phyloP scores from a whole-genome alignment of 2,888 invertebrate species.

The Eupeodes luniger region DNA sequence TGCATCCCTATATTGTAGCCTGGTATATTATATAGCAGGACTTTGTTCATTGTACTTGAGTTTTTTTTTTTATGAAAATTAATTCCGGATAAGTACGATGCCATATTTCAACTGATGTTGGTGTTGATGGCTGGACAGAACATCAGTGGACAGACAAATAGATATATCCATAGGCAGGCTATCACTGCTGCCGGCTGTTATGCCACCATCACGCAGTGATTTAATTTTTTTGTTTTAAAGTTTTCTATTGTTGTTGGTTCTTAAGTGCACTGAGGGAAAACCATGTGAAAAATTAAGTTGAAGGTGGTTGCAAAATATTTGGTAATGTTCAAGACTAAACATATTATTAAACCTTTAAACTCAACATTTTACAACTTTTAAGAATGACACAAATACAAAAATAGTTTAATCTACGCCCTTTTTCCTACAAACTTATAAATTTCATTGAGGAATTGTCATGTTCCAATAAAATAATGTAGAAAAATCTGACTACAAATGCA shows the following conservation, averaged over 20 bases:
- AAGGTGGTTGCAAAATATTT: too few species aligned
- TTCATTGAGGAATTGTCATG: too few species aligned
- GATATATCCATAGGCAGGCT: background rate
- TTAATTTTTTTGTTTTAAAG: background rate
- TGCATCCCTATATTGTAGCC: background rate
- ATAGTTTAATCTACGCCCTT: too few species aligned
- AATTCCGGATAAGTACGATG: slow-evolving; percentile 56
- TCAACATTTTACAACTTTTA: too few species aligned
- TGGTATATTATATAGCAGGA: too few species aligned
- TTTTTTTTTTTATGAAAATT: slow-evolving; percentile 57
- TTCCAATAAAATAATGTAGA: too few species aligned
- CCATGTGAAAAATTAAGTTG: too few species aligned
- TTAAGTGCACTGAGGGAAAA: slow-evolving; percentile 1
- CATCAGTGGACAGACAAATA: background rate
- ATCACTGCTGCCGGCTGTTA: background rate
- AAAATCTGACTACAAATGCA: too few species aligned
- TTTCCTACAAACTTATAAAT: too few species aligned
- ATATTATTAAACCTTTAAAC: too few species aligned
- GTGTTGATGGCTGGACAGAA: slow-evolving; percentile 57
- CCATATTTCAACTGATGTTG: slow-evolving; percentile 55
- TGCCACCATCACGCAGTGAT: background rate
- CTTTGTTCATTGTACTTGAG: slow-evolving; percentile 37
- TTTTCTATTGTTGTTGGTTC: background rate
- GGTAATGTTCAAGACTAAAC: too few species aligned
- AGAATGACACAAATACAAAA: too few species aligned